Conservation (phyloP, 2,888 invertebrate genomes). For the Acrobasis consociella region DNA sequence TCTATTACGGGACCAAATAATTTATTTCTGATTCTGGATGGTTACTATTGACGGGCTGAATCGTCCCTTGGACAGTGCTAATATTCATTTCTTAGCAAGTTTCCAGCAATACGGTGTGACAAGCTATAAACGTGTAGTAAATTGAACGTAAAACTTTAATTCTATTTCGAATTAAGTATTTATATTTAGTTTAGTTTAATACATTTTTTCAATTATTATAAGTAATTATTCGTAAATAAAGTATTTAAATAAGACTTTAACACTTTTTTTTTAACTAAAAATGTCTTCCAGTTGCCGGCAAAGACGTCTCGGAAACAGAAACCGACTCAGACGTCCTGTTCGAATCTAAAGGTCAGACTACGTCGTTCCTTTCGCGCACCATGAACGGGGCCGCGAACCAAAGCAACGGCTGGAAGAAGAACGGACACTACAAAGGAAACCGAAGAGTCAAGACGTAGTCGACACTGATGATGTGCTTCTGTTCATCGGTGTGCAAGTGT, state of each 20-base stretch:
- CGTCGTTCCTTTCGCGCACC: constrained; percentile 59
- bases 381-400: constrained; percentile 72
- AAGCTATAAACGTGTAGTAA: too few relatives aligned
- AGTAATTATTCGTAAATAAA: too few relatives aligned
- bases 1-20: too few relatives aligned
- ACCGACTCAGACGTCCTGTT: constrained; percentile 94
- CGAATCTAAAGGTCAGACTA: constrained; percentile 86
- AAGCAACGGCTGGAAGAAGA: constrained; percentile 80
- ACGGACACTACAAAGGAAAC: constrained; percentile 76
- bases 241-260: background rate
- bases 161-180: too few relatives aligned
- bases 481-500: constrained; percentile 10
- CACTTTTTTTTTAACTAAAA: background rate
- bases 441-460: constrained; percentile 74
- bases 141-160: too few relatives aligned
- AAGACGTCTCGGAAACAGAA: constrained; percentile 89
- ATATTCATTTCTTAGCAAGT: too few relatives aligned
- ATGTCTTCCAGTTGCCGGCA: constrained; percentile 77
- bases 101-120: too few relatives aligned
- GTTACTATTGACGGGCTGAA: too few relatives aligned
- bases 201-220: too few relatives aligned
- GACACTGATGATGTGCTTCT: constrained; percentile 21
- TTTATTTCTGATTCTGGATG: too few relatives aligned
- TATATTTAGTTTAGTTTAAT: too few relatives aligned
- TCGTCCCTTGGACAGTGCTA: too few relatives aligned